Evolutionary conservation across 2,888 invertebrate genomes (phyloP).

Genomic region (Heliconius erato): DNA sequence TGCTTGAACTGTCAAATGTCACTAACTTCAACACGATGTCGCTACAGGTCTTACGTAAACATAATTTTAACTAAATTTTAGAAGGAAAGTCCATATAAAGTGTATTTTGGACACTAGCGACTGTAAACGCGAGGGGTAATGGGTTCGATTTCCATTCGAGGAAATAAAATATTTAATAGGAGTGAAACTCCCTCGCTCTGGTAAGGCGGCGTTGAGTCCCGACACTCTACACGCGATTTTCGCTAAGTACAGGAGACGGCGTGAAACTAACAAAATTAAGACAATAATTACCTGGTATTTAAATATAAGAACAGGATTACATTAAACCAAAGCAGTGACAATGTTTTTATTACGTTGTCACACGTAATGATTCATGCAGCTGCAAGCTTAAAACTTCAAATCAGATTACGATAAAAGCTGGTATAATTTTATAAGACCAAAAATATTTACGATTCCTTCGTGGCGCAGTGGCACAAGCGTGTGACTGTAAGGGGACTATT

Average conservation of each 20-base stretch:
- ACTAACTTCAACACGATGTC: constrained; percentile 79
- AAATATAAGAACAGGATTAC: constrained; percentile 13
- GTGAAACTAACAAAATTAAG: too few relatives aligned
- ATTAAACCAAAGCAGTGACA: not conserved
- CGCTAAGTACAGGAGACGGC: too few relatives aligned
- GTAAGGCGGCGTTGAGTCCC: too few relatives aligned
- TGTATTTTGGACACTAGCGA: not conserved
- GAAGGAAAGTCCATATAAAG: not conserved
- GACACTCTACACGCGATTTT: too few relatives aligned
- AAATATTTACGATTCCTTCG: not conserved
- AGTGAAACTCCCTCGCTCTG: too few relatives aligned
- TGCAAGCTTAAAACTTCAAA: constrained; percentile 25
- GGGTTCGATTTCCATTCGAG: too few relatives aligned
- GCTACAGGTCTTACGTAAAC: constrained; percentile 63
- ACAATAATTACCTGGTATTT: not conserved
- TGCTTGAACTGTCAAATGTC: constrained; percentile 72
- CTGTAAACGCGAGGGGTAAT: too few relatives aligned
- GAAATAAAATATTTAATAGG: too few relatives aligned
- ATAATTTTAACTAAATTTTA: not conserved
- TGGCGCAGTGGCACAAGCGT: too few relatives aligned
- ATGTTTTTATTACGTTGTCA: constrained; percentile 17
- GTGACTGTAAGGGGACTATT: too few relatives aligned
- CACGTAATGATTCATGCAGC: constrained; percentile 19
- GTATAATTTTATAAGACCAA: not conserved
- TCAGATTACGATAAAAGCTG: constrained; percentile 22